phyloP scores from a whole-genome alignment of 2,888 invertebrate genomes.

The Osedax fenrisi region DNA sequence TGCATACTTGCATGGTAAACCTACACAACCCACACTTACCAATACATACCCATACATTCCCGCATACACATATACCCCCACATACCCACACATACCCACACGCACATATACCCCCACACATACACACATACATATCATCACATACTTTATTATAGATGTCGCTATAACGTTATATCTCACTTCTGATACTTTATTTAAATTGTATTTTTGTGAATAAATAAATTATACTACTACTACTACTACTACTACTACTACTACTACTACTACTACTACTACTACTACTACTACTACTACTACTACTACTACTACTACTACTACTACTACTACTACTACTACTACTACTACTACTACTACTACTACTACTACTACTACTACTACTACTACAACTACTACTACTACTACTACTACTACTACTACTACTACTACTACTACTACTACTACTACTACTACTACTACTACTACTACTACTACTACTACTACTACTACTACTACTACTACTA shows the following conservation, averaged over 20 bases:
- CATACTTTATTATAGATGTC: too few species aligned
- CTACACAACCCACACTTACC: too few species aligned
- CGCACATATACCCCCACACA: not conserved
- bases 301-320: constrained; percentile 6
- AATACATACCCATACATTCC: not conserved
- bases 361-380: not conserved
- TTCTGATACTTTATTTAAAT: too few species aligned
- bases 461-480: not conserved
- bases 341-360: constrained; percentile 9
- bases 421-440: not conserved
- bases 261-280: not conserved
- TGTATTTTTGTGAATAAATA: too few species aligned
- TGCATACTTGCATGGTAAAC: too few species aligned
- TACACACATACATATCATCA: not conserved
- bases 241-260: constrained; percentile 7
- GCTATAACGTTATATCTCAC: too few species aligned
- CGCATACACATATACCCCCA: not conserved
- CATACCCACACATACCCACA: not conserved
- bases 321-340: not conserved
- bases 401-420: constrained; percentile 14
- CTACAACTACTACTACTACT: not conserved
- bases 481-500: not conserved
- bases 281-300: not conserved
- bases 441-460: not conserved
- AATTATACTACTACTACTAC: too few species aligned